Evolutionary conservation across 2,888 invertebrate genomes (phyloP).

Genomic region (Ischnus inquisitorius): DNA sequence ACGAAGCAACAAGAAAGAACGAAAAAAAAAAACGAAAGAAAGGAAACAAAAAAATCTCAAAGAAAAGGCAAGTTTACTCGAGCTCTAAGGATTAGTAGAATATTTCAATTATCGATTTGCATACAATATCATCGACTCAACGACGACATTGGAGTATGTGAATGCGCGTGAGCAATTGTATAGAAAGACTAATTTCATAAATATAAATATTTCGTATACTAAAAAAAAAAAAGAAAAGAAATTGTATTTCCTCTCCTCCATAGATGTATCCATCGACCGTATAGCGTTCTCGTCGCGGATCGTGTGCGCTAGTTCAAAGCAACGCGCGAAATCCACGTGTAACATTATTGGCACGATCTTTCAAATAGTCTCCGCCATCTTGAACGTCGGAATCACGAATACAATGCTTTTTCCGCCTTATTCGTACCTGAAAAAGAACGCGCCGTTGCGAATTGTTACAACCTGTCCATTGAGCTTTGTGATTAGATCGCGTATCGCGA

Average conservation of each 20-base stretch:
- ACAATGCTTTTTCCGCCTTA: neutral
- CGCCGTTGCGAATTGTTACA: neutral
- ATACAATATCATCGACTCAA: constrained; percentile 77
- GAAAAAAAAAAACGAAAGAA: constrained; percentile 70
- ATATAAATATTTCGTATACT: constrained; percentile 85
- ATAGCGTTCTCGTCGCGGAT: neutral
- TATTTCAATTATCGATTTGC: constrained; percentile 79
- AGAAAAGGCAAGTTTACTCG: constrained; percentile 80
- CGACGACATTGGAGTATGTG: constrained; percentile 75
- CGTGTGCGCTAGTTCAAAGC: constrained; percentile 1
- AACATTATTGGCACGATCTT: constrained; percentile 32
- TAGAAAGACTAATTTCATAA: constrained; percentile 85
- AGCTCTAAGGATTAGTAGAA: constrained; percentile 78
- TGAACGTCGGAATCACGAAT: neutral
- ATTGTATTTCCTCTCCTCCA: constrained; percentile 31
- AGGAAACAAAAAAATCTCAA: constrained; percentile 33
- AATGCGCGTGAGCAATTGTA: constrained; percentile 83
- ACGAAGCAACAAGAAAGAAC: constrained; percentile 57
- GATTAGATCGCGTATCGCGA: neutral
- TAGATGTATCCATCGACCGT: neutral
- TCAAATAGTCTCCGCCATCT: constrained; percentile 43
- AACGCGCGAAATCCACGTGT: constrained; percentile 9
- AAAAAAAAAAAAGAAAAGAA: constrained; percentile 33
- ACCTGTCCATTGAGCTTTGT: neutral
- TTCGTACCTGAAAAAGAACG: constrained; percentile 11